These are phyloP conservation scores for Channallabes apus DNA, from an alignment of 2,797 vertebrate species.

Conservation along the genomic window DNA sequence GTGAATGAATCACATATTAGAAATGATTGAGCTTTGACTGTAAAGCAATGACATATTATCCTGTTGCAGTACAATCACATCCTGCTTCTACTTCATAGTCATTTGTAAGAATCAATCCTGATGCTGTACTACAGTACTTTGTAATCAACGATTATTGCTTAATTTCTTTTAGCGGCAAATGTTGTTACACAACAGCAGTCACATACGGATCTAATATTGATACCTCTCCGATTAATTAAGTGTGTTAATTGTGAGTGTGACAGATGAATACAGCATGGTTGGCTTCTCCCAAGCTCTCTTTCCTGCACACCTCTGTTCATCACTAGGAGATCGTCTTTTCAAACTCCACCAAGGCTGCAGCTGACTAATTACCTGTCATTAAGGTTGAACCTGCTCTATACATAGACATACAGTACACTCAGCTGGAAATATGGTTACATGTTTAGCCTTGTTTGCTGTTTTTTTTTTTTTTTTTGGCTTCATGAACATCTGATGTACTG, in stretches of 20 bases:
- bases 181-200: slow-evolving; percentile 56
- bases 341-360: slow-evolving; percentile 54
- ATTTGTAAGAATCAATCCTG: slow-evolving; percentile 49
- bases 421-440: slow-evolving; percentile 32
- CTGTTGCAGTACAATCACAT: slow-evolving; percentile 34
- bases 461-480: slow-evolving; percentile 1
- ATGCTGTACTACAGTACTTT: slow-evolving; percentile 46
- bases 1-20: neutral
- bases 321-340: slow-evolving; percentile 57
- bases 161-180: slow-evolving; percentile 58
- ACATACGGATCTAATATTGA: slow-evolving; percentile 57
- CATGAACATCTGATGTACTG: slow-evolving; percentile 23
- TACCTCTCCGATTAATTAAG: slow-evolving; percentile 62
- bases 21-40: neutral
- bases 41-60: slow-evolving; percentile 1
- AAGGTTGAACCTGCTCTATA: slow-evolving; percentile 56
- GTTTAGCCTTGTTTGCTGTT: slow-evolving; percentile 43
- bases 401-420: slow-evolving; percentile 32
- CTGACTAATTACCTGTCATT: slow-evolving; percentile 64
- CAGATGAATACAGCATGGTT: slow-evolving; percentile 62
- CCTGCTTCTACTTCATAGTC: slow-evolving; percentile 29
- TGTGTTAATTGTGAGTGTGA: slow-evolving; percentile 62
- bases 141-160: slow-evolving; percentile 55
- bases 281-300: slow-evolving; percentile 54
- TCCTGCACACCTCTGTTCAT: slow-evolving; percentile 55